Evolutionary conservation across 1,140 invertebrate genomes (phyloP).

Genomic region (Platyura marginata): DNA sequence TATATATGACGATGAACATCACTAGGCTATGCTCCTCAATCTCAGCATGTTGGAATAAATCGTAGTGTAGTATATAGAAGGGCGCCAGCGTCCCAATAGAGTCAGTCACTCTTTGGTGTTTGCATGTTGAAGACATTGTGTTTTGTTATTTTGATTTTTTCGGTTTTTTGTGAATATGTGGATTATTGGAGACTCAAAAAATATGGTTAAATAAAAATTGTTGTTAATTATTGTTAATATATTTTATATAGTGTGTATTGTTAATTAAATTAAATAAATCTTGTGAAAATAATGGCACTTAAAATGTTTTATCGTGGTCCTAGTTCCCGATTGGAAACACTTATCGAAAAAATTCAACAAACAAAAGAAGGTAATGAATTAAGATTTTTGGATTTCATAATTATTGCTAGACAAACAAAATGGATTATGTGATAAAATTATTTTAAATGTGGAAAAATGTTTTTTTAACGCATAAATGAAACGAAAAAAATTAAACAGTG

Average conservation of each 20-base stretch:
- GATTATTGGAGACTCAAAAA: neutral
- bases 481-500: too few relatives aligned
- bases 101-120: conserved; percentile 3
- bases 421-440: too few relatives aligned
- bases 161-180: neutral
- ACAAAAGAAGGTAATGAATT: conserved; percentile 48
- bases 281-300: conserved; percentile 10
- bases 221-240: neutral
- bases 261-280: neutral
- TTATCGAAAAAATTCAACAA: conserved; percentile 69
- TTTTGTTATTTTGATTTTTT: neutral
- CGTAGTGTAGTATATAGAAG: conserved; percentile 1
- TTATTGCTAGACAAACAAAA: too few relatives aligned
- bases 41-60: neutral
- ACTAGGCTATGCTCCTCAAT: neutral
- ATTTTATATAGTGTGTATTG: too few relatives aligned
- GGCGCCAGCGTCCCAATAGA: conserved; percentile 3
- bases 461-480: too few relatives aligned
- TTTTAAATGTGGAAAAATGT: too few relatives aligned
- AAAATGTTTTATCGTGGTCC: conserved; percentile 63
- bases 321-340: conserved; percentile 54
- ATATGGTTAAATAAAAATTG: neutral
- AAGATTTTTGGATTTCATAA: too few relatives aligned
- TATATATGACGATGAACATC: neutral
- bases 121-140: neutral